phyloP scores from a whole-genome alignment of 2,113 vertebrate genomes.

The Alethe castanea region DNA sequence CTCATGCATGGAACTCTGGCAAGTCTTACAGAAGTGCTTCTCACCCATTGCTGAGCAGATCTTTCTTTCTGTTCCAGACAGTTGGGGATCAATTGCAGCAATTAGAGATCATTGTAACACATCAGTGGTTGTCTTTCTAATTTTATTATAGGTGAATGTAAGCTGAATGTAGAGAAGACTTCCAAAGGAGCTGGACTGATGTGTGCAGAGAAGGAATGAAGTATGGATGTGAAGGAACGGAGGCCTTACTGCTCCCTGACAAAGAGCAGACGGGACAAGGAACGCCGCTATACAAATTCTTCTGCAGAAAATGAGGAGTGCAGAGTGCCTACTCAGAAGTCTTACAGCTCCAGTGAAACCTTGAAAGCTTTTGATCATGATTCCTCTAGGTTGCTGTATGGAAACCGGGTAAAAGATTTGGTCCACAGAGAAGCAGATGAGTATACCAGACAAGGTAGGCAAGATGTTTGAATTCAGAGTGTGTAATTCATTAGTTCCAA shows the following conservation, averaged over 20 bases:
- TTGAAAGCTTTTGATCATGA: constrained; percentile 97
- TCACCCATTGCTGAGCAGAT: neutral
- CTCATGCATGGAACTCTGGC: neutral
- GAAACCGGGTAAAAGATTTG: constrained; percentile 91
- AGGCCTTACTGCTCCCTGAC: constrained; percentile 97
- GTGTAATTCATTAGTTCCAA: neutral
- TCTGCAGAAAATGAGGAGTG: constrained; percentile 87
- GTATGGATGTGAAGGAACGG: constrained; percentile 98
- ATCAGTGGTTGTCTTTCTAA: constrained; percentile 18
- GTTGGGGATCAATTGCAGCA: neutral
- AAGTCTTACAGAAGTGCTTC: neutral
- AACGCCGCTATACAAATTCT: constrained; percentile 87
- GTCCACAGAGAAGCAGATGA: constrained; percentile 89
- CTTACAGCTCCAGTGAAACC: constrained; percentile 97
- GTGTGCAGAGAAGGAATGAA: constrained; percentile 88
- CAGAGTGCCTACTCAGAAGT: constrained; percentile 94
- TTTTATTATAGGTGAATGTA: constrained; percentile 71
- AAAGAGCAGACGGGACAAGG: constrained; percentile 91
- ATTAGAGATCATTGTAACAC: constrained; percentile 18
- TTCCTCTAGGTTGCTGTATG: constrained; percentile 88
- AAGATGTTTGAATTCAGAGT: neutral
- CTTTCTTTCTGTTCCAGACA: neutral
- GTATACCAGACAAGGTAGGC: constrained; percentile 89
- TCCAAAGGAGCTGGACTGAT: constrained; percentile 67
- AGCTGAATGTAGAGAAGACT: constrained; percentile 69